Conservation (phyloP, 1,140 invertebrate genomes). For the Drosophila chauvacae region DNA sequence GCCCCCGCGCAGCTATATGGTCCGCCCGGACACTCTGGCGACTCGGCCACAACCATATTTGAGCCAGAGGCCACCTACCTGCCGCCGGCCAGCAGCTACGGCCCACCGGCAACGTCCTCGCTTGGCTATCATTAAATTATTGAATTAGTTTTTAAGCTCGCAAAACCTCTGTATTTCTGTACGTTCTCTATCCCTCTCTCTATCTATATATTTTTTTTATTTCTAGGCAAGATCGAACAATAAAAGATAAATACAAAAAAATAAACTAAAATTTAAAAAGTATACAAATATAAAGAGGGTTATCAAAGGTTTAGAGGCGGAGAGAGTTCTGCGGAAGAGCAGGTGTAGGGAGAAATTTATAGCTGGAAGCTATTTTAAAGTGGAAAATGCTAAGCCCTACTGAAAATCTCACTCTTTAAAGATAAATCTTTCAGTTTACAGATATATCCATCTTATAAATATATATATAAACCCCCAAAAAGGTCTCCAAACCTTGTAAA, state of each 20-base stretch:
- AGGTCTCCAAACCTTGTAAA: not conserved
- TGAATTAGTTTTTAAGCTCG: constrained; percentile 13
- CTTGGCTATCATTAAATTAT: constrained; percentile 71
- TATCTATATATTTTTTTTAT: constrained; percentile 13
- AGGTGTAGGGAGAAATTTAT: not conserved
- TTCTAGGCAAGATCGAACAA: constrained; percentile 18
- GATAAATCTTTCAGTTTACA: not conserved
- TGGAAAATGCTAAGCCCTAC: too few relatives aligned
- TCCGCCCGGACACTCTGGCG: constrained; percentile 64
- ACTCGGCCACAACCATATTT: constrained; percentile 73
- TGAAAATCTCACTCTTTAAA: not conserved
- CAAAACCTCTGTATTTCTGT: constrained; percentile 2
- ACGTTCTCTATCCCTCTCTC: constrained; percentile 14
- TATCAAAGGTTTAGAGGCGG: not conserved
- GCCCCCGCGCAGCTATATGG: constrained; percentile 58
- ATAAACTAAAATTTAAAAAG: not conserved
- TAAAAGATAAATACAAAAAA: constrained; percentile 3
- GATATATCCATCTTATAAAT: not conserved
- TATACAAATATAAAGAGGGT: not conserved
- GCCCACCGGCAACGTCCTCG: constrained; percentile 54
- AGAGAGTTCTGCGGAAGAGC: not conserved
- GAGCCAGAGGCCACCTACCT: constrained; percentile 70
- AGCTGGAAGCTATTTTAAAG: not conserved
- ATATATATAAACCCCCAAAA: not conserved
- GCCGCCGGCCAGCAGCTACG: constrained; percentile 55